Evolutionary conservation across 2,797 vertebrate species (phyloP), one percentile per base, ranked within the genome.

Genomic region (Macropus fuliginosus): DNA sequence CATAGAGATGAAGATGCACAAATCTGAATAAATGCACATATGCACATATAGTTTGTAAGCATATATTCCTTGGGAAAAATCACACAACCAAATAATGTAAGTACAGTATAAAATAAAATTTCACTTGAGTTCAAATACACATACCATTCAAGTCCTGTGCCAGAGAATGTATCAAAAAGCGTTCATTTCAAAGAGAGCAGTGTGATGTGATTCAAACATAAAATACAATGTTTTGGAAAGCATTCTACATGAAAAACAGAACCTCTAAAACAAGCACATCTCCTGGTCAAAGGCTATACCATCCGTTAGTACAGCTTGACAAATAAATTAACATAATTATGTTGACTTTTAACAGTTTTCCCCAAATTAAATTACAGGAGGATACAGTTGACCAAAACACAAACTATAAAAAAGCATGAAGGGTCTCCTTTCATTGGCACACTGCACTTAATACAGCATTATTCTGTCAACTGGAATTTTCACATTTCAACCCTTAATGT

Each of bases 311-410:
- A 55, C 29, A 59, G 55, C 40, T 81, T 95, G 89, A 50, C 94
- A 54, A 14, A 94, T 89, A 46, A 54, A 59, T 90, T 92, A 93
- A 96, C 94, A 91, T 52, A 46, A 87, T 87, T 87, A 50, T 87
- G 24, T 50, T 87, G 74, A 87, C 74, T 87, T 87, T 46, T 46
- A 50, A 87, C 21, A 50, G 74, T 87, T 87, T 87, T 6, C 3
- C 40, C 8, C 74, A 94, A 55, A 93, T 94, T 29, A 91, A 95
- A 92, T 92, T 96, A 55, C 52, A 54, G 56, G 55, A 93, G 40
- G 12, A 96, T 94, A 96, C 14, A 27, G 87, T 4, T 95, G 87
- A 94, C 57, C 52, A 90, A 96, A 95, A 66, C 56, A 62, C 89
- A 97, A 96, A 91, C 29, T 66, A 5, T 0, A 96, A 89, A 2